phyloP scores from a whole-genome alignment of 2,888 invertebrate genomes.

The Torymus aiolomorphi region DNA sequence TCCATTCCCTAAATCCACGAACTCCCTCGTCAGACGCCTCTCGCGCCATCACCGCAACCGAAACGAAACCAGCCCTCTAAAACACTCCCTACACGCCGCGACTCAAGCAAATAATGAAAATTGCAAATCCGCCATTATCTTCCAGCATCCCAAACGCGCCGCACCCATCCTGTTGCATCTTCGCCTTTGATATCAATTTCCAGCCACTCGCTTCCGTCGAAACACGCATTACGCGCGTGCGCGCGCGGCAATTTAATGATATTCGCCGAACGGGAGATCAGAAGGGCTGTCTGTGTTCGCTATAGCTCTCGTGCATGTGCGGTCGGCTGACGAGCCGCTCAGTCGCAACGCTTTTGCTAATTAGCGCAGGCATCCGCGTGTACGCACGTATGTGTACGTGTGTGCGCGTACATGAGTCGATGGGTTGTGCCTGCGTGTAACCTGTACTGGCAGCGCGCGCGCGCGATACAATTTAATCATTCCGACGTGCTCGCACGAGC shows the following conservation, averaged over 20 bases:
- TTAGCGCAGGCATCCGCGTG: slow-evolving; percentile 1
- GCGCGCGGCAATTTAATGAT: slow-evolving; percentile 25
- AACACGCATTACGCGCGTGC: too few species aligned
- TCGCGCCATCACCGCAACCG: too few species aligned
- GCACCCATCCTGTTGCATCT: slow-evolving; percentile 30
- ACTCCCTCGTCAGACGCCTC: too few species aligned
- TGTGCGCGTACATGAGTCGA: neutral
- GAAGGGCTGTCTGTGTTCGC: slow-evolving; percentile 1
- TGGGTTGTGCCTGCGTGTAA: slow-evolving; percentile 6
- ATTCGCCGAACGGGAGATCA: slow-evolving; percentile 26
- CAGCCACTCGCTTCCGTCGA: slow-evolving; percentile 16
- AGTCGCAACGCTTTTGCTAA: slow-evolving; percentile 19
- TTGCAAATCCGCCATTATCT: too few species aligned
- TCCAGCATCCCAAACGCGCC: too few species aligned
- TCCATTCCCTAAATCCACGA: too few species aligned
- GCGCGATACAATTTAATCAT: slow-evolving; percentile 33
- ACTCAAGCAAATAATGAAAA: too few species aligned
- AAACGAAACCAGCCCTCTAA: too few species aligned
- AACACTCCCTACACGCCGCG: too few species aligned
- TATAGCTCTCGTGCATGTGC: too few species aligned
- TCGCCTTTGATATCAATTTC: slow-evolving; percentile 59
- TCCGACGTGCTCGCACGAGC: neutral
- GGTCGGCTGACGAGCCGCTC: neutral
- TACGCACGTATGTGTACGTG: neutral
- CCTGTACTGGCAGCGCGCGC: neutral